Evolutionary conservation across 2,888 invertebrate species (phyloP).

Genomic region (Eubasilissa splendida): DNA sequence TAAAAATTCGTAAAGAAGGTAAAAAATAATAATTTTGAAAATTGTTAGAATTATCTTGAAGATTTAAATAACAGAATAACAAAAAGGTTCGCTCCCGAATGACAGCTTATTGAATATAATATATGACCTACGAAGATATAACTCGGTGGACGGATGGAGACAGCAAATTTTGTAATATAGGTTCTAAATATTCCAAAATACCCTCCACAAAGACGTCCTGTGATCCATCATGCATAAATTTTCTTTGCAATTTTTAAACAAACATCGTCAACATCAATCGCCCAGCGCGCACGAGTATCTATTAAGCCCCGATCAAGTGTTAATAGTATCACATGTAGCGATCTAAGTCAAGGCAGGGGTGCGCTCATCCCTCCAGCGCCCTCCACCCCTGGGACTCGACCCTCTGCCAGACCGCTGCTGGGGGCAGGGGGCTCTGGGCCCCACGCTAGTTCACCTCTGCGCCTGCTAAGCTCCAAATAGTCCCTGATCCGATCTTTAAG

Average conservation of each 20-base stretch:
- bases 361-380: conserved; percentile 24
- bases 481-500: conserved; percentile 56
- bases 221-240: conserved; percentile 21
- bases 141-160: too few relatives aligned
- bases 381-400: conserved; percentile 21
- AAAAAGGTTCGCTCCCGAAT: too few relatives aligned
- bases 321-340: conserved; percentile 51
- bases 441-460: conserved; percentile 13
- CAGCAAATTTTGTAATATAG: too few relatives aligned
- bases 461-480: conserved; percentile 41
- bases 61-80: too few relatives aligned
- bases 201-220: not conserved
- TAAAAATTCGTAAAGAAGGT: too few relatives aligned
- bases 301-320: conserved; percentile 44
- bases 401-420: not conserved
- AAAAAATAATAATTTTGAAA: too few relatives aligned
- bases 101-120: too few relatives aligned
- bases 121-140: too few relatives aligned
- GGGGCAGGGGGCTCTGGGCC: not conserved
- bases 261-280: conserved; percentile 43
- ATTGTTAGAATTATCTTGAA: too few relatives aligned
- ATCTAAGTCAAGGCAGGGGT: conserved; percentile 41
- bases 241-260: conserved; percentile 23
- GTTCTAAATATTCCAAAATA: not conserved
- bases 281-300: conserved; percentile 23